A percentile compares a stretch with the other conserved stretches of the same genome.
These are phyloP conservation scores for Taenaris catops DNA, from an alignment of 2,888 invertebrate genomes.

Conservation along the genomic window DNA sequence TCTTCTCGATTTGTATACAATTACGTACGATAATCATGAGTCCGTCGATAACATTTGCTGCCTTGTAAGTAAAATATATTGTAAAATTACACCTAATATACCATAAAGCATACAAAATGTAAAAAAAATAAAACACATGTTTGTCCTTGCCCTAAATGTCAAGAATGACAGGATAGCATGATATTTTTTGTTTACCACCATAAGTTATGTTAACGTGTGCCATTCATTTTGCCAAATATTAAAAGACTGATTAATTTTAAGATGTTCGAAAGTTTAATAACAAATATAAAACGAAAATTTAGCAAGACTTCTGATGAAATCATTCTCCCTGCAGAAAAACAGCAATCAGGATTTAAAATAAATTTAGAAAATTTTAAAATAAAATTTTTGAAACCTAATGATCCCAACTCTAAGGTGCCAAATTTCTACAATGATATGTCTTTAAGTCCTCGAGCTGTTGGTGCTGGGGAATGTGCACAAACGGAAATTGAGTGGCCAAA, in stretches of 20 bases:
- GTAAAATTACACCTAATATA: constrained; percentile 9
- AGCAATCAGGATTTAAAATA: constrained; percentile 52
- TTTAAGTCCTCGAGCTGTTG: constrained; percentile 78
- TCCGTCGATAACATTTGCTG: constrained; percentile 86
- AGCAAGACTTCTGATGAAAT: constrained; percentile 53
- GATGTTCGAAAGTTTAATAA: constrained; percentile 68
- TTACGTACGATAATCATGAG: constrained; percentile 91
- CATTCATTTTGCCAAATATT: constrained; percentile 39
- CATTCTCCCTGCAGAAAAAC: constrained; percentile 36
- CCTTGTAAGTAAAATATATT: constrained; percentile 69
- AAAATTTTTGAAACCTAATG: constrained; percentile 47
- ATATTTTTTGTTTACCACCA: constrained; percentile 44
- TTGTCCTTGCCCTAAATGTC: constrained; percentile 72
- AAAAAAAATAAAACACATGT: constrained; percentile 45
- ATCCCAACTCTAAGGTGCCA: constrained; percentile 32
- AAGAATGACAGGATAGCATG: constrained; percentile 44
- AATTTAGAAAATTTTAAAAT: constrained; percentile 53
- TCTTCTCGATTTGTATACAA: constrained; percentile 90
- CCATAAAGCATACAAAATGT: constrained; percentile 33
- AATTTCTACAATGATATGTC: constrained; percentile 57
- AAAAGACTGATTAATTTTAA: constrained; percentile 69
- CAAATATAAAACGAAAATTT: constrained; percentile 62
- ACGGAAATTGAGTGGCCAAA: constrained; percentile 79
- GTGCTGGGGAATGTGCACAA: constrained; percentile 57
- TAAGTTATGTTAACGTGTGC: constrained; percentile 32